A percentile compares a stretch with the other conserved stretches of the same genome.
Evolutionary conservation across 2,888 invertebrate genomes (phyloP).

Genomic region (Isotomurus palustris): DNA sequence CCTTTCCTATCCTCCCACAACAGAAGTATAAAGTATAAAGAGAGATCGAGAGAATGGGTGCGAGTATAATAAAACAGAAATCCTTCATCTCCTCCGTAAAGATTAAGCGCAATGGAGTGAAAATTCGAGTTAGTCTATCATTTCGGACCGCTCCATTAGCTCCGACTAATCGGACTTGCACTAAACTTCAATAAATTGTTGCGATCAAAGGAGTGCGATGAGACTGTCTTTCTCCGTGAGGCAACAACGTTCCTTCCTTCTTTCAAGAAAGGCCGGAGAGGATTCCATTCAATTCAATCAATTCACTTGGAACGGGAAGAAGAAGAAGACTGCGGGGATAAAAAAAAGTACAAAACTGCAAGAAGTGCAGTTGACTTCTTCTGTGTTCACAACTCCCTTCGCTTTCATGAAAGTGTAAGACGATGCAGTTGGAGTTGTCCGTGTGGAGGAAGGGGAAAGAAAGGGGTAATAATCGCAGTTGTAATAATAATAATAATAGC

Average conservation of each 20-base stretch:
- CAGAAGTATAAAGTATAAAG: no score
- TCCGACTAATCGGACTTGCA: slow-evolving; percentile 41
- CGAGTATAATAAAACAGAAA: background rate
- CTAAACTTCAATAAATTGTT: slow-evolving; percentile 43
- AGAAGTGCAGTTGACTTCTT: background rate
- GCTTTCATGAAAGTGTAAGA: background rate
- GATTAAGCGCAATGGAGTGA: slow-evolving; percentile 37
- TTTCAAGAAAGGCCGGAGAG: background rate
- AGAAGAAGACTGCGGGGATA: background rate
- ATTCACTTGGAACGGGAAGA: slow-evolving; percentile 21
- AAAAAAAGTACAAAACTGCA: background rate
- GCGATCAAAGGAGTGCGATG: background rate
- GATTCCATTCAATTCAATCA: slow-evolving; percentile 38
- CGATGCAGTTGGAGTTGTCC: background rate
- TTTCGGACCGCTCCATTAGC: slow-evolving; percentile 46
- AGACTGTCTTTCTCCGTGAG: background rate
- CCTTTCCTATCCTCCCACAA: no score
- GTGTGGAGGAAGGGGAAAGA: background rate
- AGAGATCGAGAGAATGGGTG: no score
- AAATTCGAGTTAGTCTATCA: slow-evolving; percentile 46
- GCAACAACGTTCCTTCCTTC: background rate
- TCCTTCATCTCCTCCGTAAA: no score
- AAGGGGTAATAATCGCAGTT: background rate
- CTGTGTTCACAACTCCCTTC: background rate
- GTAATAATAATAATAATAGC: slow-evolving; percentile 2